Evolutionary conservation across 2,797 vertebrate genomes (phyloP), one percentile per base, ranked within the genome.

Genomic region (Sardinella longiceps): DNA sequence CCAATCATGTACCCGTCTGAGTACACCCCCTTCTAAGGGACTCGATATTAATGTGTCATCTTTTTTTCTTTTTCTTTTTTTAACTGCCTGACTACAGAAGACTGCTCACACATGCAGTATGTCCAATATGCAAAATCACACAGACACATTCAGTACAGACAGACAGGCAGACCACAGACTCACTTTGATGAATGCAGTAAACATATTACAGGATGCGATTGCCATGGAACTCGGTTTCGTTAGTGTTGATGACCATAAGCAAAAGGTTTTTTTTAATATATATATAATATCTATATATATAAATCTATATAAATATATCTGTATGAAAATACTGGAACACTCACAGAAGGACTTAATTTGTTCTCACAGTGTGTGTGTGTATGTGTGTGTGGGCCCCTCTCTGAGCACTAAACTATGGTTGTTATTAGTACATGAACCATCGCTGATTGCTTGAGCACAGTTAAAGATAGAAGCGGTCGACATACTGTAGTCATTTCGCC

Each of bases 1-100:
- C 98, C 98, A 50, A 95, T 99, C 92, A 97, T 99, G 97, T 99
- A 96, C 92, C 98, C 98, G 25, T 91, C 95, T 53, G 98, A 99
- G 89, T 99, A 96, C 89, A 97, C 96, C n/a, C 97, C 96, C 23
- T 99, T 99, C 93, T 99, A 97, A 93, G 50, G 2, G 70, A 18
- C 70, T 2, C 3, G 1, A 1, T 15, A 9, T 20, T 5, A 37
- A 37, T 10, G 33, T 43, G 70, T 20, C 70, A 23, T n/a, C n/a
- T n/a, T n/a, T n/a, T n/a, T n/a, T n/a, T n/a, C n/a, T n/a, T n/a
- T n/a, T n/a, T n/a, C n/a, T n/a, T n/a, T 66, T 70, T 70, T 70
- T 33, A 70, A 70, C 28, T 77, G 70, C 37, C 37, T 43, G 33
- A 15, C 66, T 9, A 39, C 39, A 23, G 70, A 43, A 23, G 70